Percentiles rank a stretch among this genome's conserved stretches.
Evolutionary conservation across 2,888 invertebrate genomes (phyloP).

Genomic region (Apamea epomidion): DNA sequence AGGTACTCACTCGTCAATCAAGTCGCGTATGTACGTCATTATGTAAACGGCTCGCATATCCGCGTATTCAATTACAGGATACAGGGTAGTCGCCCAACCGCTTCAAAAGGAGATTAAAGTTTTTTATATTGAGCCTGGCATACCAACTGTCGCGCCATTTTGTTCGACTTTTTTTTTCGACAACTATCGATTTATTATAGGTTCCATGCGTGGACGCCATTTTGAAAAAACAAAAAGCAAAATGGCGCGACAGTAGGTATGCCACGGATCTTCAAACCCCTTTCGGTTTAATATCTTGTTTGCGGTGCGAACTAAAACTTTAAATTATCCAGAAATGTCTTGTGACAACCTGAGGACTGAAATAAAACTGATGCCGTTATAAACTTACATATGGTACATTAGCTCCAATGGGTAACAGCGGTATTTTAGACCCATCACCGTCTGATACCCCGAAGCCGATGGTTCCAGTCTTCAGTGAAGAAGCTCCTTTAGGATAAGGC

Average conservation of each 20-base stretch:
- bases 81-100: background rate
- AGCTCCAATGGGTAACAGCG: conserved; percentile 71
- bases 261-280: no score
- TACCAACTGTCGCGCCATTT: no score
- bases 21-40: background rate
- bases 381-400: conserved; percentile 73
- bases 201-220: no score
- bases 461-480: conserved; percentile 70
- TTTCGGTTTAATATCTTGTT: background rate
- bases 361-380: background rate
- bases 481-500: conserved; percentile 37
- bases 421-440: conserved; percentile 59
- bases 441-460: conserved; percentile 67
- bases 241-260: no score
- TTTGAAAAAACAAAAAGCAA: no score
- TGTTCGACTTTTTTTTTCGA: no score
- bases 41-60: background rate
- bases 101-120: no score
- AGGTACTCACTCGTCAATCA: background rate
- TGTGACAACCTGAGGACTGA: background rate
- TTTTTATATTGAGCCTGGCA: no score
- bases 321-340: background rate
- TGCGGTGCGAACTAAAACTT: background rate
- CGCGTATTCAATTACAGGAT: background rate
- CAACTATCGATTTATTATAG: no score